Conservation (phyloP, 2,888 invertebrate species). For the Lycocerus yunnanus region DNA sequence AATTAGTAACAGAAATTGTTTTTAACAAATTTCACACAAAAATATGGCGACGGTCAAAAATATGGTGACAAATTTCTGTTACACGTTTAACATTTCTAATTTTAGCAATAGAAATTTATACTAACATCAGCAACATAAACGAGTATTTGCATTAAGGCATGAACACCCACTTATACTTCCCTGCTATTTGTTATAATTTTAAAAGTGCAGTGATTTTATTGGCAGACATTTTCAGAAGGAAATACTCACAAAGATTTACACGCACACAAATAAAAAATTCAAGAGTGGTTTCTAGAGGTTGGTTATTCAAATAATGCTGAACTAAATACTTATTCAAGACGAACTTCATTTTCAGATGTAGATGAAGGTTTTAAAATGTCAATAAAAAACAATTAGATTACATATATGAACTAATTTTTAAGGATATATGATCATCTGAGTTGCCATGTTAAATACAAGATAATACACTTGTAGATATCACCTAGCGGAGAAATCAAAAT, state of each 20-base stretch:
- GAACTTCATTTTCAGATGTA: constrained; percentile 1
- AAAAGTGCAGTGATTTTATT: too few species aligned
- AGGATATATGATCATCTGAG: constrained; percentile 12
- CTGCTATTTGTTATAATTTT: too few species aligned
- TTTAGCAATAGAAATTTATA: too few species aligned
- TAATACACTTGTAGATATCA: constrained; percentile 60
- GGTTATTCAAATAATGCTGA: background rate
- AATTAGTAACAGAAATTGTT: too few species aligned
- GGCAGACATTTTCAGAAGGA: too few species aligned
- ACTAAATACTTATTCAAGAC: constrained; percentile 4
- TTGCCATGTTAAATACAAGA: background rate
- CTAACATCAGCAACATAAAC: too few species aligned
- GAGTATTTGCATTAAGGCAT: too few species aligned
- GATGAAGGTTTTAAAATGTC: constrained; percentile 6
- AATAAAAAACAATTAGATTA: constrained; percentile 6
- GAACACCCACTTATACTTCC: too few species aligned
- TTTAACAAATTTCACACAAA: too few species aligned
- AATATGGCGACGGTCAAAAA: too few species aligned
- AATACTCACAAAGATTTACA: background rate
- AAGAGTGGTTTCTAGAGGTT: constrained; percentile 5
- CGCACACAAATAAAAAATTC: background rate
- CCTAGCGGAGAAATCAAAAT: constrained; percentile 69
- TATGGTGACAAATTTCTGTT: too few species aligned
- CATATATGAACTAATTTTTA: constrained; percentile 5
- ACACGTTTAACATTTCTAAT: too few species aligned